Conservation (phyloP, 2,888 invertebrate genomes). For the Strigamia crassipes region DNA sequence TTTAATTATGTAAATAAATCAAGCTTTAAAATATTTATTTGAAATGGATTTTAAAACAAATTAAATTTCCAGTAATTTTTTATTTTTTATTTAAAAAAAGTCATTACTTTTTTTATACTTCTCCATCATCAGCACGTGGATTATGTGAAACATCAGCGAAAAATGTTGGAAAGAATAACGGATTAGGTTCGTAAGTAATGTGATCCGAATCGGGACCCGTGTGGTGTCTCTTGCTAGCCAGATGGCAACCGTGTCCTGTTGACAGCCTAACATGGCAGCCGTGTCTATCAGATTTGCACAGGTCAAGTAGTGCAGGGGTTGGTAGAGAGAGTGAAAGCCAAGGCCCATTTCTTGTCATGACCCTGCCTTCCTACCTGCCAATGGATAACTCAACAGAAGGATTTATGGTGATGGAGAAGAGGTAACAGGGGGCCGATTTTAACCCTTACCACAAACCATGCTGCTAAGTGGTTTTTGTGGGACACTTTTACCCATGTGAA, state of each 20-base stretch:
- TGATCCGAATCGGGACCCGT: not conserved
- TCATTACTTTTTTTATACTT: too few relatives aligned
- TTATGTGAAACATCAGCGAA: not conserved
- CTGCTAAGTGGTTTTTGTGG: not conserved
- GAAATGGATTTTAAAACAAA: too few relatives aligned
- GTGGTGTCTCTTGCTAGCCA: conserved; percentile 20
- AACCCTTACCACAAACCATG: conserved; percentile 10
- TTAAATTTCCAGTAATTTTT: too few relatives aligned
- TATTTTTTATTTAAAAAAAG: too few relatives aligned
- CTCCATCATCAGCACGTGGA: not conserved
- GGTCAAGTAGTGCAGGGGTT: conserved; percentile 43
- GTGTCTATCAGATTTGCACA: conserved; percentile 44
- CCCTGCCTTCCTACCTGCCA: conserved; percentile 33
- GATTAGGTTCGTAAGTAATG: not conserved
- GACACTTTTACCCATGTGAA: conserved; percentile 3
- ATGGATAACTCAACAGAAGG: conserved; percentile 13
- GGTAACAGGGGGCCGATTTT: not conserved
- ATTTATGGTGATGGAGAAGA: conserved; percentile 27
- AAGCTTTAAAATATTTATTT: too few relatives aligned
- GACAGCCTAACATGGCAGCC: conserved; percentile 44
- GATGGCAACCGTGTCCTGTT: conserved; percentile 39
- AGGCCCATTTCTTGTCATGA: conserved; percentile 18
- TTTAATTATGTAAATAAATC: too few relatives aligned
- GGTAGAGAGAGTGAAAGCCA: conserved; percentile 30
- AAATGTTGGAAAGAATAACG: not conserved